phyloP scores from a whole-genome alignment of 2,113 vertebrate species.

The Pardalotus punctatus region DNA sequence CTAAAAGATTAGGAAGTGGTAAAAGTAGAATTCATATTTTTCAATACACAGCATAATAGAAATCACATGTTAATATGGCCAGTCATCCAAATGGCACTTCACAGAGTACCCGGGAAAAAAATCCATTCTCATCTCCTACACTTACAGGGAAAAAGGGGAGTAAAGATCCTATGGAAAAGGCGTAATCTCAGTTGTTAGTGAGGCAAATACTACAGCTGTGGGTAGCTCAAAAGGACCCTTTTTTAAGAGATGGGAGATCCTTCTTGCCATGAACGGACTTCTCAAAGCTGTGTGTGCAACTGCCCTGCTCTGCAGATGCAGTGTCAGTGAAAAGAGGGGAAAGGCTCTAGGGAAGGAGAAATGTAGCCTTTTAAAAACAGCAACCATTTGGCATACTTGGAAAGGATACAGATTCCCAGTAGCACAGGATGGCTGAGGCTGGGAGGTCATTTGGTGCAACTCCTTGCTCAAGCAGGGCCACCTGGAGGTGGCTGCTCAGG shows the following conservation, averaged over 20 bases:
- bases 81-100: not conserved
- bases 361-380: not conserved
- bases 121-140: not conserved
- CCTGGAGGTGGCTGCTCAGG: not conserved
- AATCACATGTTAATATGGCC: not conserved
- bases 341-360: not conserved
- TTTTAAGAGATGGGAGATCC: not conserved
- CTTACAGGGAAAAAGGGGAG: not conserved
- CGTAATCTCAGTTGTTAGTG: not conserved
- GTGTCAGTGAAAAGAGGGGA: not conserved
- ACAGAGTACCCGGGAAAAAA: not conserved
- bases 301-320: not conserved
- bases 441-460: not conserved
- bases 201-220: not conserved
- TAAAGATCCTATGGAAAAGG: not conserved
- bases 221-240: not conserved
- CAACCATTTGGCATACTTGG: not conserved
- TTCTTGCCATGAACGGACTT: not conserved
- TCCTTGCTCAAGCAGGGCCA: not conserved
- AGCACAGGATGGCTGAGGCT: not conserved
- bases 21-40: not conserved
- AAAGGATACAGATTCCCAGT: not conserved
- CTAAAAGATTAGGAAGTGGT: not conserved
- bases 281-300: not conserved
- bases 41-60: not conserved